Evolutionary conservation across 1,140 invertebrate genomes (phyloP), one percentile per base, ranked within the genome.

Genomic region (Drosophila tsacasi): DNA sequence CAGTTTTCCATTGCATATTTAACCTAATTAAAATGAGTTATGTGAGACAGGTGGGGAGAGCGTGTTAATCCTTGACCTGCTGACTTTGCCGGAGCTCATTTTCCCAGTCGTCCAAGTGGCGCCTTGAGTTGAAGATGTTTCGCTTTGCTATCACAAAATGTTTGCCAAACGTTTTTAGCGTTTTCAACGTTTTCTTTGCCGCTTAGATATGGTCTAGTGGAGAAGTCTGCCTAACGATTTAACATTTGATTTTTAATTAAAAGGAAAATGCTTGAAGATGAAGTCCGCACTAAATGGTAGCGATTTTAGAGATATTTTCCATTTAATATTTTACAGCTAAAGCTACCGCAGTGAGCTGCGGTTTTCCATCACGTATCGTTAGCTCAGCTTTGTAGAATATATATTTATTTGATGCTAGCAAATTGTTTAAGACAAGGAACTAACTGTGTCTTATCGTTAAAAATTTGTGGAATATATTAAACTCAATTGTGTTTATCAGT

Each of bases 1-100:
- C 71, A 73, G 64, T 84, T 77, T 83, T 62, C 73, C 66, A 69
- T 79, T 83, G 81, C 84, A 87, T 84, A 89, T 87, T 89, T 84
- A 89, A 89, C 81, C 84, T 84, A 87, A 87, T 87, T 87, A 87
- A 84, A 81, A 89, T 87, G 84, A 87, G 76, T 87, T 83, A 83
- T 71, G 74, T 61, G 68, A 78, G 64, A 57, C 80, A 83, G 80
- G 72, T 78, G 67, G 54, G 17, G 54, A 61, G 40, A 65, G 72
- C 64, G 35, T 66, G 68, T 79, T 75, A 61, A 78, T 81, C 81
- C 68, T 74, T 83, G 80, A 87, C 77, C 68, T 83, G 50, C 83
- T 69, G 67, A 73, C 52, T 84, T 54, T 58, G 47, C 37, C 27
- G 61, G 37, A 55, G 52, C 61, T 60, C 37, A 44, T 73, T 76